Base-by-base conservation (phyloP, 2,797 vertebrate genomes). In the Pangasius mekongensis region DNA sequence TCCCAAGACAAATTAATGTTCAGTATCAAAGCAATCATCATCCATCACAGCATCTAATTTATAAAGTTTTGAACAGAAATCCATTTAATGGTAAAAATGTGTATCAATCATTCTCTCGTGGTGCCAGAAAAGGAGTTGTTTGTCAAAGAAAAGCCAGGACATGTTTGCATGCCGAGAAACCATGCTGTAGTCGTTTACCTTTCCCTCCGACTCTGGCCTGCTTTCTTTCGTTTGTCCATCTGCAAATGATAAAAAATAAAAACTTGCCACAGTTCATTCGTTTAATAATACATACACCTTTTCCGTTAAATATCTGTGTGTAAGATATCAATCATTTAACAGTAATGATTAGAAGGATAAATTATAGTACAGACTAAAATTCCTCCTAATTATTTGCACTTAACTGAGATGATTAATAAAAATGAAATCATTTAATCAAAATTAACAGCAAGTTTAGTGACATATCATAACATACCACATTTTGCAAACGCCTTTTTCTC, bases 121-220 rank as follows among this genome's bases (percentile, higher is more conserved):
- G 78, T 2, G 36, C 24, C 54, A 24, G 78, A 24, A 58, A 58
- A 36, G 7, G 16, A 43, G 67, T 36, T 18, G 5, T 69, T 73
- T 22, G 36, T 24, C 36, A 24, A 24, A 73, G 20, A 43, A 74
- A 47, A 18, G 43, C 16, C 66, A 18, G 1, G 14, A 43, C 18
- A 22, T 22, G 36, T 39, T 22, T 73, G 36, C 20, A 54, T 16
- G 27, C 3, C 18, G 74, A 77, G 14, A 77, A 54, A 30, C 13
- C 36, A 5, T 73, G 20, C 20, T 56, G 84, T 36, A 86, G 54
- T 8, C 18, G 11, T 92, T 95, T 92, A 96, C 96, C 96, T 96
- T 94, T 92, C 95, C 94, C 91, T 93, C 87, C n/a, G 94, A 91
- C 91, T 93, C 92, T 91, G 92, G 93, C 89, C 92, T 90, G 88